Evolutionary conservation across 53 echinoderm and acorn worm genomes (phyloP), one percentile per base, ranked within the genome.

Genomic region (Stichopus horrens): DNA sequence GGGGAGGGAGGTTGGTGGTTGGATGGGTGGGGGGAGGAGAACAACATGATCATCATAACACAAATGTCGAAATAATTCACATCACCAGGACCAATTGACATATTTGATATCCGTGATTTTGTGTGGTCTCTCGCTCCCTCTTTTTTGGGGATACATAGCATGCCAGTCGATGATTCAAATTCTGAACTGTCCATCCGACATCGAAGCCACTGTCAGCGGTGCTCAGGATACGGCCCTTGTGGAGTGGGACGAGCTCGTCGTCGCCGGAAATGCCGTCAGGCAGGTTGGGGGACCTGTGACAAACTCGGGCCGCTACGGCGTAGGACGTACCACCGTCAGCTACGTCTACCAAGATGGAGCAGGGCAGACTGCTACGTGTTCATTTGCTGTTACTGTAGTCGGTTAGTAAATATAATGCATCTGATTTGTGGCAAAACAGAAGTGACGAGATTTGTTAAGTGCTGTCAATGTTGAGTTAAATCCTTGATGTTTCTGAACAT

Each of bases 111-210:
- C 37, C 37, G 2, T 37, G 37, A 37, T 37, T 37, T 37, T 37
- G 37, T 37, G 0, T 37, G 37, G 37, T 37, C 37, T 37, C 37
- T 37, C 37, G 1, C 37, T 37, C 37, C 2, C 37, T 37, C 37
- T 37, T 37, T 37, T 37, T 37, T 2, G 0, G 0, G 37, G 37
- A 37, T 37, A 37, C 37, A 7, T 14, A 63, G 63, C 63, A 5
- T 63, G 63, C 14, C 63, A 63, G 16, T 63, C 63, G 11, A 10
- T 4, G 8, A 10, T 63, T 13, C 63, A 63, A 7, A 58, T 83
- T 10, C 14, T 57, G 83, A 83, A 83, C 37, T 83, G 83, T 83
- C 83, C 83, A 6, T 8, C 55, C 8, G 83, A 83, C 59, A 83
- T 58, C 2, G 58, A 18, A 7, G 20, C 4, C 9, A 20, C 23